Evolutionary conservation across 2,797 vertebrate species (phyloP), one percentile per base, ranked within the genome.

Genomic region (Pitangus sulphuratus): DNA sequence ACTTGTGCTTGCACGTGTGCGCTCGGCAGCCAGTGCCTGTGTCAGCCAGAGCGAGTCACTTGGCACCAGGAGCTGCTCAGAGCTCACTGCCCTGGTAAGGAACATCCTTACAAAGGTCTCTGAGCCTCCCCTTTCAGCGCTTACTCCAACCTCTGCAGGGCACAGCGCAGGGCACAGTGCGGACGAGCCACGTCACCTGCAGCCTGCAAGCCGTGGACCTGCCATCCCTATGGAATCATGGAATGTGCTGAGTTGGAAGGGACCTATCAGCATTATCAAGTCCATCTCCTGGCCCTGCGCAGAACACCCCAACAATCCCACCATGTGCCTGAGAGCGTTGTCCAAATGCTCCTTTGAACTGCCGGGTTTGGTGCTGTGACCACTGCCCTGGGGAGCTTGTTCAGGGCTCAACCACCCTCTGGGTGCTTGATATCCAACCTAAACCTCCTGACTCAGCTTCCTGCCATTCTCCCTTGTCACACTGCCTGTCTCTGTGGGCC

Each of bases 1-100:
- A 82, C 70, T 56, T 3, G 31, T 5, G 62, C 0, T 0, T 1
- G 18, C 91, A 64, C 37, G 28, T 42, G 84, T 0, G 4, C 0
- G 2, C 65, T 19, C 2, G 0, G 69, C 90, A 70, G 95, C 6
- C 18, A 1, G 56, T 8, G 40, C 85, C 90, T n/a, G 92, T 3
- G 45, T 18, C 91, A 66, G 82, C 84, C 95, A 78, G 91, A 17
- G 71, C 8, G 1, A 79, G 70, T 84, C 1, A 6, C 57, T 56
- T 44, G 76, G 92, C 93, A 84, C 62, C 6, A 2, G 26, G 3
- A 45, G 45, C 4, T 7, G 3, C 31, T 25, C 33, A 30, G 66
- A 0, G 24, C 85, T 93, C 75, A 2, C 30, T 2, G 1, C 60
- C 84, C 60, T 12, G 2, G 11, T 19, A 57, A 70, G 4, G 4